Base-by-base conservation (phyloP, 2,797 vertebrate species). In the Malacoraja senta region DNA sequence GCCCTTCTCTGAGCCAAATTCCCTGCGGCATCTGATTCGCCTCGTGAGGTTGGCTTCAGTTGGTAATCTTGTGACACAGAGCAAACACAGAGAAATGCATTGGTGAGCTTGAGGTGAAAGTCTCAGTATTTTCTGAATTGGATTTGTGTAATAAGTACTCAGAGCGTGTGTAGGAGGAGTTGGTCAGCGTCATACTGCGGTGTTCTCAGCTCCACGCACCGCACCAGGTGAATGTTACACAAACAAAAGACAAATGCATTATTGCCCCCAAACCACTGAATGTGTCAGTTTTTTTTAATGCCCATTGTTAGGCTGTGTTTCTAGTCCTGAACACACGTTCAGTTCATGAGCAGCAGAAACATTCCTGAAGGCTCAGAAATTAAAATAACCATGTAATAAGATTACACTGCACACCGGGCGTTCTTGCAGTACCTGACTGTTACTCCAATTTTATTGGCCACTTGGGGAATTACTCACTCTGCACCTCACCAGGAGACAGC, bases 391-490 rank as follows among this genome's bases (percentile, higher is more conserved):
- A 76, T 92, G 90, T 92, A 76, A 76, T 92, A 92, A 92, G 90
- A 92, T 92, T 92, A 92, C 44, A 19, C 71, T 58, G 90, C 71
- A 92, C 90, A 0, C 35, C 38, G 90, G 71, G 71, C 76, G 38
- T 58, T 71, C 90, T 76, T 58, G 68, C 90, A 92, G 53, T 92
- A 74, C 90, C 93, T 95, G 94, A 94, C 95, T 94, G 94, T 95
- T 95, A 95, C 95, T 95, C 95, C 93, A 94, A 95, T 96, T 96
- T 96, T 95, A 96, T 96, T 94, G 94, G 94, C 95, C 95, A 95
- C 96, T 94, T 95, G 96, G 94, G 95, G 95, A 84, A 95, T 95
- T 95, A 94, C 94, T 95, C 95, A 95, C 94, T 95, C 96, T 95
- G 94, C 94, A 94, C 94, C 96, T 95, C 94, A 94, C 65, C 21